These are phyloP conservation scores for Pterostichus niger DNA, from an alignment of 2,888 invertebrate genomes.

Conservation along the genomic window DNA sequence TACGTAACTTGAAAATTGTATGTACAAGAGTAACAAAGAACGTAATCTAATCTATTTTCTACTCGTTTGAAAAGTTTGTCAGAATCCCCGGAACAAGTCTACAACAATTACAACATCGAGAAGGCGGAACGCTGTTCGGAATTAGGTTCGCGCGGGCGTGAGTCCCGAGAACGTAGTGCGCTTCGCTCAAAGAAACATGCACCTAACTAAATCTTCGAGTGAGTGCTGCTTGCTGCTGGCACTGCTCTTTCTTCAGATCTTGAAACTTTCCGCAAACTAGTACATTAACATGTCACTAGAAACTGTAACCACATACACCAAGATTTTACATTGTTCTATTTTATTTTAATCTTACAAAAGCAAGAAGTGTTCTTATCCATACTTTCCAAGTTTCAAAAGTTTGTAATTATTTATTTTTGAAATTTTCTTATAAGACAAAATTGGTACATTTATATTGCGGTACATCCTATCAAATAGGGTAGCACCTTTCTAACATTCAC, in stretches of 20 bases:
- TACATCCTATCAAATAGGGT: too few relatives aligned
- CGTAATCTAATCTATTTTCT: conserved; percentile 49
- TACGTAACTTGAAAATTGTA: conserved; percentile 28
- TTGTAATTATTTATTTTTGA: too few relatives aligned
- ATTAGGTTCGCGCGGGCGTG: conserved; percentile 38
- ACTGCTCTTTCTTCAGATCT: conserved; percentile 12
- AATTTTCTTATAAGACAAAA: too few relatives aligned
- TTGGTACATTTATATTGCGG: too few relatives aligned
- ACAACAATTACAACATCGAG: conserved; percentile 55
- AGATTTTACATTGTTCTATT: not conserved
- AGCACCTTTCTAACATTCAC: too few relatives aligned
- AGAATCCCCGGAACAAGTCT: conserved; percentile 43
- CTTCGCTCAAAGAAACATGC: conserved; percentile 42
- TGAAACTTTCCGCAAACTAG: conserved; percentile 20
- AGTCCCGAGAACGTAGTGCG: conserved; percentile 18
- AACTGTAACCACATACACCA: not conserved
- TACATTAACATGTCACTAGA: not conserved
- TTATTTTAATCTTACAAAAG: too few relatives aligned
- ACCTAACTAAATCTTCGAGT: conserved; percentile 34
- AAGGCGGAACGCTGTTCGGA: conserved; percentile 35
- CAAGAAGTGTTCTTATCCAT: too few relatives aligned
- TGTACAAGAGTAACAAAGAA: conserved; percentile 20
- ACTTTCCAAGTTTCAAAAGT: too few relatives aligned
- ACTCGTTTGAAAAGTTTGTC: conserved; percentile 46
- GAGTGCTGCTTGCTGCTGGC: conserved; percentile 11